phyloP scores from a whole-genome alignment of 2,888 invertebrate species.

The Plebejus anna region DNA sequence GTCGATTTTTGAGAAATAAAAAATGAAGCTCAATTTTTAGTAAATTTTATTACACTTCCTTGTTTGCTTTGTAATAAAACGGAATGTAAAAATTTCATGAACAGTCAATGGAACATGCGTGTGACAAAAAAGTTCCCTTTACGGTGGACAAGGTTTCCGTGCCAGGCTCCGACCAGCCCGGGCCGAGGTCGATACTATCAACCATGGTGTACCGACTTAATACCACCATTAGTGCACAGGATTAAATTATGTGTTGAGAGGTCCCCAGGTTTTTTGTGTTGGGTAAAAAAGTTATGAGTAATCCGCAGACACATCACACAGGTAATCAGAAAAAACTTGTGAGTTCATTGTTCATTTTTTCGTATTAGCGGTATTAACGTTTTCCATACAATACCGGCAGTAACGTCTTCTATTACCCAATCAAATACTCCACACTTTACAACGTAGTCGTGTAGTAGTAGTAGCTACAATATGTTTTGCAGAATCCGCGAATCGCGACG shows the following conservation, averaged over 20 bases:
- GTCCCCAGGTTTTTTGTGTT: neutral
- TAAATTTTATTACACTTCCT: neutral
- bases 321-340: neutral
- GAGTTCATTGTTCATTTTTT: neutral
- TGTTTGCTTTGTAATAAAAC: neutral
- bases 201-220: conserved; percentile 5
- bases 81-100: neutral
- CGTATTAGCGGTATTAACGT: neutral
- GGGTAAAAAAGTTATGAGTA: neutral
- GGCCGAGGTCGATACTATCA: conserved; percentile 52
- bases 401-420: neutral
- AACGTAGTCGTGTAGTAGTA: neutral
- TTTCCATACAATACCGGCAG: neutral
- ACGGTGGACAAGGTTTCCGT: conserved; percentile 55
- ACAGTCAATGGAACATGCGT: conserved; percentile 46
- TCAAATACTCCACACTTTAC: no score
- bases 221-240: conserved; percentile 13
- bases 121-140: conserved; percentile 54
- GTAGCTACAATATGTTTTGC: neutral
- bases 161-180: conserved; percentile 67
- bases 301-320: neutral
- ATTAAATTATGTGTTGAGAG: conserved; percentile 24
- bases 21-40: neutral
- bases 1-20: no score
- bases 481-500: neutral